These are phyloP conservation scores for Terrapene triunguis DNA, from an alignment of 2,113 vertebrate genomes.

Conservation along the genomic window DNA sequence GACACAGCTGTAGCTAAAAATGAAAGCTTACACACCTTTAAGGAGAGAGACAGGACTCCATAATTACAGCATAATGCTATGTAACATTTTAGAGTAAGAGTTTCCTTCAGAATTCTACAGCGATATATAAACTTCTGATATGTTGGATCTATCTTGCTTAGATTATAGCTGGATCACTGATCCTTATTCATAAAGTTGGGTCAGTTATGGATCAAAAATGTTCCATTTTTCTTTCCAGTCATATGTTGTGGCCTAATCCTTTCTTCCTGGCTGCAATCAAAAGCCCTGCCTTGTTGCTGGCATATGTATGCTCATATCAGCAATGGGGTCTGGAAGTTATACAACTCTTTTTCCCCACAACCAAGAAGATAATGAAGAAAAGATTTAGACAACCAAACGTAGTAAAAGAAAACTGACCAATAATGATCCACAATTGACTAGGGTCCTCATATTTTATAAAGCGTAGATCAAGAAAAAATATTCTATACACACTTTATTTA, in stretches of 20 bases:
- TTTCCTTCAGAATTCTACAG: neutral
- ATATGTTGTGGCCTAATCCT: neutral
- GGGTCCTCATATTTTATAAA: neutral
- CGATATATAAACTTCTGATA: neutral
- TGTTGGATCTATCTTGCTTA: neutral
- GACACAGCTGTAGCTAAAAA: neutral
- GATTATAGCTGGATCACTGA: neutral
- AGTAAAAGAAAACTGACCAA: neutral
- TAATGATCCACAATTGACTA: neutral
- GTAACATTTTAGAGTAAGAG: neutral
- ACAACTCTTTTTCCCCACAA: neutral
- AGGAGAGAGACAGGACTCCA: neutral
- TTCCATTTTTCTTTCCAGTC: neutral
- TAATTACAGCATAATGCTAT: neutral
- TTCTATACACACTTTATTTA: neutral
- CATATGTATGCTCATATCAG: neutral
- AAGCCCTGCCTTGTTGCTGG: neutral
- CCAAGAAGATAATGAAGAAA: neutral
- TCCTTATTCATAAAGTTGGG: neutral
- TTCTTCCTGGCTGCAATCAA: neutral
- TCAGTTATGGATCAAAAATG: neutral
- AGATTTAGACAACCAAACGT: neutral
- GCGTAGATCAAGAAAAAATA: neutral
- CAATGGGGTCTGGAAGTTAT: neutral
- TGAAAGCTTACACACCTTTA: neutral